Base-by-base conservation (phyloP, 2,113 vertebrate genomes). In the Megalops atlanticus region DNA sequence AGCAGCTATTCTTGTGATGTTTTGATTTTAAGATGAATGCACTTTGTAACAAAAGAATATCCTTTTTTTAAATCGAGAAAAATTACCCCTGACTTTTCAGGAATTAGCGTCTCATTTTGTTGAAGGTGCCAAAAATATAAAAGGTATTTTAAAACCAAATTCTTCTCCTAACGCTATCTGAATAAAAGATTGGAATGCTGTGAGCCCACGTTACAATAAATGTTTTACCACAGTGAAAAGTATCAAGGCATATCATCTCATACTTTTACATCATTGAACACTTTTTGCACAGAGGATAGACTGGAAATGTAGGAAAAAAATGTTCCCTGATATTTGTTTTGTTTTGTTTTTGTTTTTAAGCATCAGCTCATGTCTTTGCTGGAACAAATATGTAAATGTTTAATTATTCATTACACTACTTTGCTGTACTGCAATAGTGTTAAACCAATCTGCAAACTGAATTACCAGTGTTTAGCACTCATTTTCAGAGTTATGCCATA, bases 11-110 rank as follows among this genome's bases (percentile, higher is more conserved):
- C 33, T 52, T 21, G 5, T 47, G 38, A 43, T 69, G 78, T 49
- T 69, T 80, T 52, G 16, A 47, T 54, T 49, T 31, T 39, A 39
- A 54, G 8, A 71, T n/a, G 21, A 80, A 80, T 73, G 79, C 79
- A 80, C 79, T 73, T 80, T 80, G 74, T 78, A 11, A 52, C 39
- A 70, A 33, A 77, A 6, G 24, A 40, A 40, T 41, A 45, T 40
- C 18, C 74, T 52, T 74, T 21, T 6, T 52, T 47, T 8, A 31
- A 54, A 24, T 38, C 36, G n/a, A 79, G 33, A 69, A 8, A 64
- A 12, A 70, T 70, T 24, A 27, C 33, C 43, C 21, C 36, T 71
- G 78, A 15, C 35, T 73, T 31, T 41, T 64, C 52, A 21, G 43
- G 31, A 39, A 40, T 43, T 4, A 49, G 35, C 33, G 16, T 49